A percentile compares a stretch with the other conserved stretches of the same genome.
Evolutionary conservation across 2,888 invertebrate genomes (phyloP).

Genomic region (Drosophila melanosoma): DNA sequence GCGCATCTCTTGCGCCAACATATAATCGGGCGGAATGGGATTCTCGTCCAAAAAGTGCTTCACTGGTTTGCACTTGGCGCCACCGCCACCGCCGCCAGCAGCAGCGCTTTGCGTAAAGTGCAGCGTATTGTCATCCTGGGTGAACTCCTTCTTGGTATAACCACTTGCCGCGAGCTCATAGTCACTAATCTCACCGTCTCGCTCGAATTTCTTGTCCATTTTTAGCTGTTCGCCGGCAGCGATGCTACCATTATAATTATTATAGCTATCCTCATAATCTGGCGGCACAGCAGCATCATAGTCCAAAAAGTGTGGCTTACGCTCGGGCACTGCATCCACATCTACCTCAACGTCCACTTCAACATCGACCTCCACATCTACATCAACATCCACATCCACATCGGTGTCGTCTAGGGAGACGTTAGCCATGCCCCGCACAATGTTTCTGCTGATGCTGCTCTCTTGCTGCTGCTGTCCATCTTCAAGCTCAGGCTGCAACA

Average conservation of each 20-base stretch:
- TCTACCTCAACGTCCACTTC: constrained; percentile 62
- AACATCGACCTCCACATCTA: constrained; percentile 12
- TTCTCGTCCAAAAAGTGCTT: constrained; percentile 85
- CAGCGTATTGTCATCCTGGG: constrained; percentile 83
- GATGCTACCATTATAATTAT: constrained; percentile 39
- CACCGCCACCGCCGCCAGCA: constrained; percentile 37
- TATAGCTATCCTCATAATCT: constrained; percentile 82
- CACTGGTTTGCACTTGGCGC: constrained; percentile 58
- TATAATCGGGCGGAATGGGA: constrained; percentile 85
- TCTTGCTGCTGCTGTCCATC: constrained; percentile 73
- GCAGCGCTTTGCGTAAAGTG: constrained; percentile 68
- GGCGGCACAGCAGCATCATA: constrained; percentile 88
- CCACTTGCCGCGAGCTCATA: constrained; percentile 85
- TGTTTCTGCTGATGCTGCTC: constrained; percentile 2
- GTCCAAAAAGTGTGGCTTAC: constrained; percentile 88
- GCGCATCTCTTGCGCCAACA: constrained; percentile 83
- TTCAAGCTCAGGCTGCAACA: constrained; percentile 68
- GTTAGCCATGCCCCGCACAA: constrained; percentile 54
- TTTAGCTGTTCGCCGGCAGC: constrained; percentile 82
- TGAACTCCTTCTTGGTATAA: constrained; percentile 84
- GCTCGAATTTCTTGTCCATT: constrained; percentile 84
- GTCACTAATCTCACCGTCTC: constrained; percentile 85
- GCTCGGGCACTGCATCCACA: constrained; percentile 83
- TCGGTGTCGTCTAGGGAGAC: constrained; percentile 65
- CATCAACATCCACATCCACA: constrained; percentile 56